These are phyloP conservation scores for Drosophila recens DNA, from an alignment of 2,888 invertebrate species.

Conservation along the genomic window DNA sequence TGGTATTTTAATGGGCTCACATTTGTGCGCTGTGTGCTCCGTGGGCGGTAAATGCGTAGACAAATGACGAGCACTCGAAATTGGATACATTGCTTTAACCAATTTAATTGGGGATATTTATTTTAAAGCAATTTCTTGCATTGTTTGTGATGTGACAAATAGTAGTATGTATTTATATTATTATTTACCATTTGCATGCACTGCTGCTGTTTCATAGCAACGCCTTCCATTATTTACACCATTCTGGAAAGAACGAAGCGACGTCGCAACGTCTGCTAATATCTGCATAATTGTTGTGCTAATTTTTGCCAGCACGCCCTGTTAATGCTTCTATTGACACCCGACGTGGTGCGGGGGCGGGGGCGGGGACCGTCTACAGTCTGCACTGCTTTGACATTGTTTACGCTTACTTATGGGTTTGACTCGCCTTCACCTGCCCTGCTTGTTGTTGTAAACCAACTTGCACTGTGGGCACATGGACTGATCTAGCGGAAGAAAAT, in stretches of 20 bases:
- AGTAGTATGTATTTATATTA: neutral
- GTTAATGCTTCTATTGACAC: slow-evolving; percentile 80
- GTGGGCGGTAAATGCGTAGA: slow-evolving; percentile 6
- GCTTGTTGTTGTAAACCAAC: neutral
- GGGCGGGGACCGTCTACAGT: slow-evolving; percentile 22
- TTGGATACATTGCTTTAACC: neutral
- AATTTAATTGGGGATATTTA: neutral
- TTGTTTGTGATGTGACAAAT: neutral
- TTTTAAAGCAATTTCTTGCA: neutral
- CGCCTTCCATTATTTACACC: slow-evolving; percentile 37
- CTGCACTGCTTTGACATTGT: slow-evolving; percentile 78
- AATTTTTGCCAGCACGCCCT: slow-evolving; percentile 75
- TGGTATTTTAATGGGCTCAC: slow-evolving; percentile 49
- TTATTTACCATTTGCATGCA: slow-evolving; percentile 13
- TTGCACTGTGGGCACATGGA: neutral
- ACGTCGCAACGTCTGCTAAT: slow-evolving; percentile 56
- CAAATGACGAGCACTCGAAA: neutral
- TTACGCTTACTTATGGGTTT: slow-evolving; percentile 77
- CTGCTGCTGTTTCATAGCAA: slow-evolving; percentile 6
- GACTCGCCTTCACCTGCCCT: slow-evolving; percentile 33
- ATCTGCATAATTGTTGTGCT: slow-evolving; percentile 78
- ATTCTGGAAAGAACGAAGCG: slow-evolving; percentile 1
- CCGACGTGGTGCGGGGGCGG: slow-evolving; percentile 31
- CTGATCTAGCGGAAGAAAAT: neutral
- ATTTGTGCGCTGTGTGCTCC: slow-evolving; percentile 7